These are phyloP conservation scores for Melanchra persicariae DNA, from an alignment of 2,888 invertebrate genomes.

Conservation along the genomic window DNA sequence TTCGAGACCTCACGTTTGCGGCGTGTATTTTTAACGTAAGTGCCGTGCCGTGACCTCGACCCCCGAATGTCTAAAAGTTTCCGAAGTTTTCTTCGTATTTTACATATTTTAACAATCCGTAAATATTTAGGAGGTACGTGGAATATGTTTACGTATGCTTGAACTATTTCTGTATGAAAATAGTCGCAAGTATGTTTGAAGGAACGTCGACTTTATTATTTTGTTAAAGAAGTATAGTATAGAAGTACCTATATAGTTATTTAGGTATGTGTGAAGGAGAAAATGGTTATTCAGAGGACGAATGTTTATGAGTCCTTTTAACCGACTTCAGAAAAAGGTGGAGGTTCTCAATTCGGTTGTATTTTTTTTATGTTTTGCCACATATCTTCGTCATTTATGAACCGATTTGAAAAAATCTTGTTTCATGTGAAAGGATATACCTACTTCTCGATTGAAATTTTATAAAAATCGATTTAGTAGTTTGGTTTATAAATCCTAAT, in stretches of 20 bases:
- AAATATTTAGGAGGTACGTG: constrained; percentile 23
- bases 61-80: constrained; percentile 14
- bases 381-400: too few relatives aligned
- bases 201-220: not conserved
- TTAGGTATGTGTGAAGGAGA: not conserved
- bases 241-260: too few relatives aligned
- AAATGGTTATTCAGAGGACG: not conserved
- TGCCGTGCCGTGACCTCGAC: constrained; percentile 39
- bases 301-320: not conserved
- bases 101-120: constrained; percentile 44
- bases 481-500: too few relatives aligned
- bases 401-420: too few relatives aligned
- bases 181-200: not conserved
- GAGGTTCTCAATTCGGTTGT: too few relatives aligned
- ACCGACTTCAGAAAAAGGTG: too few relatives aligned
- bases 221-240: not conserved
- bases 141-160: constrained; percentile 35
- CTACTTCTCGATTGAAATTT: too few relatives aligned
- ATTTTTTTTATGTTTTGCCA: too few relatives aligned
- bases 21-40: constrained; percentile 45
- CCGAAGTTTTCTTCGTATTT: constrained; percentile 36
- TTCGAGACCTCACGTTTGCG: constrained; percentile 10
- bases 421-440: too few relatives aligned
- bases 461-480: too few relatives aligned
- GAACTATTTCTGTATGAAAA: not conserved